Percentiles rank a stretch among this genome's conserved stretches.
These are phyloP conservation scores for Lottia gigantea DNA, from an alignment of 2,888 invertebrate species.

Conservation along the genomic window DNA sequence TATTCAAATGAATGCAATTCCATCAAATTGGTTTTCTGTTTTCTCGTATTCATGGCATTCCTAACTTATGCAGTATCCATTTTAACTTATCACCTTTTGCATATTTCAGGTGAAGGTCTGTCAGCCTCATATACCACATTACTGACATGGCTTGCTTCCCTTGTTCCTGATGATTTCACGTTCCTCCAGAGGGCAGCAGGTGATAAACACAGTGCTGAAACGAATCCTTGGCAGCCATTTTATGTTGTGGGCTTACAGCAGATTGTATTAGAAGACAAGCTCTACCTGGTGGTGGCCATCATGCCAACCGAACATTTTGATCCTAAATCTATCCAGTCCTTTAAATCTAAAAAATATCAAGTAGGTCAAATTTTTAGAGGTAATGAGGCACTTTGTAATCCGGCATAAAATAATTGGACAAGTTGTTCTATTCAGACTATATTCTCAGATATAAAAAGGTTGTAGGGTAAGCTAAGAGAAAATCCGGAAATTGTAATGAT, in stretches of 20 bases:
- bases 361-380: constrained; percentile 33
- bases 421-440: too few relatives aligned
- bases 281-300: constrained; percentile 55
- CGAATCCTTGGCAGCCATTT: constrained; percentile 41
- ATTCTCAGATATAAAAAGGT: too few relatives aligned
- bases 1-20: too few relatives aligned
- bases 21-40: too few relatives aligned
- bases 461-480: too few relatives aligned
- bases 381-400: too few relatives aligned
- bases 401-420: too few relatives aligned
- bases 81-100: too few relatives aligned
- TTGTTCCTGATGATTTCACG: constrained; percentile 57
- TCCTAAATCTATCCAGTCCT: constrained; percentile 32
- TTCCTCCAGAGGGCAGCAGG: constrained; percentile 36
- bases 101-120: constrained; percentile 45
- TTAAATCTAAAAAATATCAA: constrained; percentile 53
- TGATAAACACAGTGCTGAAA: constrained; percentile 13
- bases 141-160: constrained; percentile 59
- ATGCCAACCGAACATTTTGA: constrained; percentile 52
- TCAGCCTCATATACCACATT: constrained; percentile 60
- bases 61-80: neutral
- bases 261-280: constrained; percentile 54
- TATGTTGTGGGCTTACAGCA: constrained; percentile 63
- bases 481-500: too few relatives aligned
- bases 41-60: too few relatives aligned